phyloP scores from a whole-genome alignment of 2,888 invertebrate species.

The Hermaeophaga mercurialis region DNA sequence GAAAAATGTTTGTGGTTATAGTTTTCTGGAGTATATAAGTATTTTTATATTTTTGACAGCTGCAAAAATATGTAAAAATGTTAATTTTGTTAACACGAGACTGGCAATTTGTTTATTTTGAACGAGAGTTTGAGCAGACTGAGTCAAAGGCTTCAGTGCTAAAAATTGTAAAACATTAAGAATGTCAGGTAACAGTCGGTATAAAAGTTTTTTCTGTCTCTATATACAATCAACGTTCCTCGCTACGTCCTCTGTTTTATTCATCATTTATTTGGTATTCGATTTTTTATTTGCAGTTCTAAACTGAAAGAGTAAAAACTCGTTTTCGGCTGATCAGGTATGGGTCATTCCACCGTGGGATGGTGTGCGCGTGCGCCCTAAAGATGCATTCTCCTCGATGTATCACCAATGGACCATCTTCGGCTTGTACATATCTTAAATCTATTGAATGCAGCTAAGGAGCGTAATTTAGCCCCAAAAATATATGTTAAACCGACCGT shows the following conservation, averaged over 20 bases:
- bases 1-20: too few relatives aligned
- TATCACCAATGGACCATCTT: slow-evolving; percentile 24
- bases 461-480: slow-evolving; percentile 25
- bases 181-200: slow-evolving; percentile 21
- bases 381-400: slow-evolving; percentile 31
- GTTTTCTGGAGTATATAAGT: too few relatives aligned
- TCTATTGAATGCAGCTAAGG: slow-evolving; percentile 22
- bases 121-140: background rate
- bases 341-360: slow-evolving; percentile 53
- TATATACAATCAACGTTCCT: slow-evolving; percentile 31
- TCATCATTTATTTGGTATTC: slow-evolving; percentile 47
- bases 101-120: too few relatives aligned
- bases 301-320: slow-evolving; percentile 52
- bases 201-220: slow-evolving; percentile 20
- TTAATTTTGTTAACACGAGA: too few relatives aligned
- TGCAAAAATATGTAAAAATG: too few relatives aligned
- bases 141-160: background rate
- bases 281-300: slow-evolving; percentile 47
- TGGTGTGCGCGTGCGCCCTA: slow-evolving; percentile 42
- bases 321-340: slow-evolving; percentile 52
- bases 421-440: slow-evolving; percentile 25
- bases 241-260: slow-evolving; percentile 39
- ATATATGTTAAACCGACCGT: slow-evolving; percentile 18
- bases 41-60: too few relatives aligned
- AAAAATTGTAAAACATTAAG: slow-evolving; percentile 23